Evolutionary conservation across 2,797 vertebrate species (phyloP), one percentile per base, ranked within the genome.

Genomic region (Thunnus albacares): DNA sequence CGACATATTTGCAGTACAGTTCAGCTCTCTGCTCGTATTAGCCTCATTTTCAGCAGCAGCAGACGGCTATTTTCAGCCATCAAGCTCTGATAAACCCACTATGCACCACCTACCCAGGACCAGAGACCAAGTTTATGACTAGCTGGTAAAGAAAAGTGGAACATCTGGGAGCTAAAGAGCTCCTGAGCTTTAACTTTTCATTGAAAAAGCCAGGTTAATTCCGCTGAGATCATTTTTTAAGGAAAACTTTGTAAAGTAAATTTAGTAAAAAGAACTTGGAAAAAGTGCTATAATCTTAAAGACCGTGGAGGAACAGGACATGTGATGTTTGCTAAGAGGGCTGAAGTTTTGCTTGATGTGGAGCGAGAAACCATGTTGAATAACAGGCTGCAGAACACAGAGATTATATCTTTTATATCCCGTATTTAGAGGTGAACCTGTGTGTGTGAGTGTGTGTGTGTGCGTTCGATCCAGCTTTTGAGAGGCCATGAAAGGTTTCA

Each of bases 351-450:
- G 55, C 26, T 56, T 1, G 17, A 59, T 71, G 58, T 60, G 41
- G 70, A 45, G 10, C 43, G 14, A 55, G 13, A 62, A 75, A 61
- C 33, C 61, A 63, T 63, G 60, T 1, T 68, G 63, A 55, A 49
- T 35, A 45, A 69, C 52, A 59, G 11, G 6, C 33, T 12, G 45
- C 52, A 59, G 58, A 15, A 30, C 53, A 47, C 17, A 66, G n/a
- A 69, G 38, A 80, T 69, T 30, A 55, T 24, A 35, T 64, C 24
- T 64, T 77, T 70, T 63, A 28, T 17, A 52, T 35, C 17, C 28
- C 5, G 18, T 49, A 35, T 56, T 75, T 62, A 57, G 20, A 66
- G 53, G 47, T n/a, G 17, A 74, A 43, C 12, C 41, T 35, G 6
- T 78, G n/a, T 20, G 24, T 30, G 28, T 30, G 30, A 1, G 30